Evolutionary conservation across 2,888 invertebrate genomes (phyloP), one percentile per base, ranked within the genome.

Genomic region (Ochlodes sylvanus): DNA sequence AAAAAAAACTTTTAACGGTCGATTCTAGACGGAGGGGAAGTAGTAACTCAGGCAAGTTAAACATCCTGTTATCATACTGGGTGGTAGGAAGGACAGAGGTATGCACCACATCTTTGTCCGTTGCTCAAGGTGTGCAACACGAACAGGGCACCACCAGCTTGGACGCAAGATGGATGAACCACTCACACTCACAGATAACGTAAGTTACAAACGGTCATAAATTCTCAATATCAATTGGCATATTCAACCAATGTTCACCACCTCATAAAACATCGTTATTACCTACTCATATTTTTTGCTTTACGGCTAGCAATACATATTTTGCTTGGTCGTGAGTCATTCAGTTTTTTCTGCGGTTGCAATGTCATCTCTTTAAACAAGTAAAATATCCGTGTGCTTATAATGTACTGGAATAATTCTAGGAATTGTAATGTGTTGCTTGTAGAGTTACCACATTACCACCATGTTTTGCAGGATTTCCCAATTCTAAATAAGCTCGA

Each of bases 281-380:
- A 50, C 42, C 42, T 42, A 14, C 19, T 50, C 50, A 50, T 12
- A 19, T 19, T 50, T 50, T 50, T 50, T 19, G 19, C 19, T 50
- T 50, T 19, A 15, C 10, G 17, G 19, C 19, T 19, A 19, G 19
- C 50, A 50, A 19, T 50, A 19, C n/a, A 12, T 50, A 19, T 19
- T 50, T 50, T 50, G 50, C 19, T 17, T 50, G 19, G 2, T 50
- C 50, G 17, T 50, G 50, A 50, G 19, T 50, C 17, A 50, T 50
- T 19, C 12, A 50, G 15, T 50, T 19, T 17, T 50, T 50, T 50
- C 17, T 50, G 19, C 19, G 19, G 19, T 19, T 19, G 50, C 50
- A 50, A 19, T 47, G 44, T 47, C 44, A 17, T 50, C 50, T 50
- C 50, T 50, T 19, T 19, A 50, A 50, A 50, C 19, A 50, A 19